A percentile compares a stretch with the other conserved stretches of the same genome.
Conservation (phyloP, 1,140 invertebrate species). For the Diachasmimorpha longicaudata region DNA sequence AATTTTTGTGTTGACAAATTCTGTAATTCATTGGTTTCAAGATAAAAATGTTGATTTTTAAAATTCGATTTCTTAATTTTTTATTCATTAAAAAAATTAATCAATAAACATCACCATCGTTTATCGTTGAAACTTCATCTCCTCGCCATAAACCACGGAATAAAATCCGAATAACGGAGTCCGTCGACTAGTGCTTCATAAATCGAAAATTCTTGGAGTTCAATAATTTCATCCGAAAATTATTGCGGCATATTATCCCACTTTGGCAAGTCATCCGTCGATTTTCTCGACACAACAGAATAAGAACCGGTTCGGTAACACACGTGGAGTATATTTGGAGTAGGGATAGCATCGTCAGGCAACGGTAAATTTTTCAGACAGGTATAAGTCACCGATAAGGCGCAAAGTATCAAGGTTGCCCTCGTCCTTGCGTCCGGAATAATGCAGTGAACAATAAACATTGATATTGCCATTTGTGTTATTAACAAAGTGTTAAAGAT, state of each 20-base stretch:
- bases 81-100: no score
- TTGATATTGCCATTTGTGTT: background rate
- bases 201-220: no score
- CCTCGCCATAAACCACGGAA: no score
- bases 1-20: no score
- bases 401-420: background rate
- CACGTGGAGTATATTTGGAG: background rate
- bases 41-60: no score
- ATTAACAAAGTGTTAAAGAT: background rate
- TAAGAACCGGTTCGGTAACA: background rate
- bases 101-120: no score
- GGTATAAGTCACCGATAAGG: background rate
- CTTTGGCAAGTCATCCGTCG: background rate
- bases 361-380: conserved; percentile 1
- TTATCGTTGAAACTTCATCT: no score
- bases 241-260: background rate
- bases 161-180: no score
- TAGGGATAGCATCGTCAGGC: background rate
- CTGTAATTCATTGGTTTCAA: no score
- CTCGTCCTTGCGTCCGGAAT: background rate
- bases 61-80: no score
- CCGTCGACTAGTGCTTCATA: no score
- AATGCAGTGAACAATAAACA: background rate
- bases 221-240: no score
- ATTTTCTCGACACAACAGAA: background rate